A percentile compares a stretch with the other conserved stretches of the same genome.
phyloP scores from a whole-genome alignment of 2,113 vertebrate species.

The Siniperca knerii region DNA sequence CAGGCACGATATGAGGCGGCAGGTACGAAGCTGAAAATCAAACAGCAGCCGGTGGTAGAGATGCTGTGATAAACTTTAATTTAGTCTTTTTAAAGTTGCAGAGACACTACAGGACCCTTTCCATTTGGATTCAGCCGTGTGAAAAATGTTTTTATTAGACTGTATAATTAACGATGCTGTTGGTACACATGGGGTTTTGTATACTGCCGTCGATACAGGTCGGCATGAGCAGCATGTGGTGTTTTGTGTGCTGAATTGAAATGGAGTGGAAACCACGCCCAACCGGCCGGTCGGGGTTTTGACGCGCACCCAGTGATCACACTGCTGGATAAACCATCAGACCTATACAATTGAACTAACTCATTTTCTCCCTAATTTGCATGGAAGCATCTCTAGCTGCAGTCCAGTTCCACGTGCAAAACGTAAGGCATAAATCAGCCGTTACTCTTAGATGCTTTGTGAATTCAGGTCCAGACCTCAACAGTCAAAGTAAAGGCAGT shows the following conservation, averaged over 20 bases:
- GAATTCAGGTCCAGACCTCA: slow-evolving; percentile 45
- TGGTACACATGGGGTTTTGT: background rate
- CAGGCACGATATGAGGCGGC: background rate
- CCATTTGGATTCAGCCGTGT: background rate
- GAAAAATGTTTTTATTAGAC: background rate
- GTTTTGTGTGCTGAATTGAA: background rate
- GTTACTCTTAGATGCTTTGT: background rate
- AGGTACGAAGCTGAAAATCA: background rate
- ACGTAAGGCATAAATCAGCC: slow-evolving; percentile 34
- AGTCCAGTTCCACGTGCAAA: slow-evolving; percentile 46
- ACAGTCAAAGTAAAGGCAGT: slow-evolving; percentile 78
- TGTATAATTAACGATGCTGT: background rate
- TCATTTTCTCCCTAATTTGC: background rate
- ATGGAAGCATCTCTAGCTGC: slow-evolving; percentile 52
- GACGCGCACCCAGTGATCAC: background rate
- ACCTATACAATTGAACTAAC: no score
- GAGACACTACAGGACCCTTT: background rate
- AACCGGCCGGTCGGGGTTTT: no score
- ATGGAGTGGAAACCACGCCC: background rate
- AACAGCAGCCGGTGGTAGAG: background rate
- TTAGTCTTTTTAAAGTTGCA: no score
- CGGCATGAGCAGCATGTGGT: background rate
- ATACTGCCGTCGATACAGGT: background rate
- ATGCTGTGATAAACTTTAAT: background rate
- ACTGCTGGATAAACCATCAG: background rate